Evolutionary conservation across 2,797 vertebrate genomes (phyloP), one percentile per base, ranked within the genome.

Genomic region (Coccyzus lansbergi): DNA sequence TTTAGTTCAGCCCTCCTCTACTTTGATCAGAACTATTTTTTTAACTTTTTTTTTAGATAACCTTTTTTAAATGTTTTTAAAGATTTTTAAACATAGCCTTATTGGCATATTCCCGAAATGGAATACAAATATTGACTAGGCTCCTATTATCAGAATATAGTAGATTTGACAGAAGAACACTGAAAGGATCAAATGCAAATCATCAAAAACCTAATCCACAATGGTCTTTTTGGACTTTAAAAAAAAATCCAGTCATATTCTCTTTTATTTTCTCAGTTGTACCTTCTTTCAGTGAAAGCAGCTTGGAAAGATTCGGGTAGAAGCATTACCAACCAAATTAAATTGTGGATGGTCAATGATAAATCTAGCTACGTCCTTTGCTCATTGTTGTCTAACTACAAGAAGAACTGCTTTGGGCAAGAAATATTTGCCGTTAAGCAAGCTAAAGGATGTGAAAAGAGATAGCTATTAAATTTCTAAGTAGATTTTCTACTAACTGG

Each of bases 381-480:
- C 64, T 83, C 65, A n/a, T 91, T 65, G 52, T 24, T 13, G 56
- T 68, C 63, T 52, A 77, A 64, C 49, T 91, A 38, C 33, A 71
- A 10, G 34, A 60, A 68, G 26, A 83, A 87, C 26, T 58, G 46
- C 56, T 89, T n/a, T 58, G 40, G 62, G 49, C 46, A 70, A 77
- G 49, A 83, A 25, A 76, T 6, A 38, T 0, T 3, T 18, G 38
- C 21, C 40, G 83, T 85, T 84, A 86, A 87, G 28, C 0, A 3
- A 71, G 7, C 8, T 74, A 53, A 77, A 93, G 70, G 52, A 92
- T 56, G 21, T 77, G 64, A 74, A 77, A 74, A 83, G 25, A 77
- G 88, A 53, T 18, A 44, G 44, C 52, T 89, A 22, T 87, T 89
- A 70, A 26, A 80, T 95, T 93, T 89, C 84, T 89, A 83, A 83